A percentile compares a stretch with the other conserved stretches of the same genome.
phyloP scores from a whole-genome alignment of 2,888 invertebrate species.

The Clivina fossor region DNA sequence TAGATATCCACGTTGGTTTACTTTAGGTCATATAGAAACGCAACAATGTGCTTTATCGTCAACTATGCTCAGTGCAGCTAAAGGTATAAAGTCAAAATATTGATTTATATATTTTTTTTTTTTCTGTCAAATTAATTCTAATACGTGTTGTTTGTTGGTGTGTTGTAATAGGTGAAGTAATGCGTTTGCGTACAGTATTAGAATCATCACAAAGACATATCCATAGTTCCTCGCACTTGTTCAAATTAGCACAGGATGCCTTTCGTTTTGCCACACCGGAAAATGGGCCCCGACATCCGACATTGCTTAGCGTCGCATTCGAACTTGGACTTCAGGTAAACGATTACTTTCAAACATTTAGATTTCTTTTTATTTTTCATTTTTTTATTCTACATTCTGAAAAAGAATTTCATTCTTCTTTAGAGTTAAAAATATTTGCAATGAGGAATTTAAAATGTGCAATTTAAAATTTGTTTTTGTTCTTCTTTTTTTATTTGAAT shows the following conservation, averaged over 20 bases:
- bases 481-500: too few species aligned
- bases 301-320: constrained; percentile 77
- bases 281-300: constrained; percentile 74
- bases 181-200: constrained; percentile 70
- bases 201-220: constrained; percentile 81
- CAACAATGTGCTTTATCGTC: constrained; percentile 79
- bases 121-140: constrained; percentile 12
- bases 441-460: too few species aligned
- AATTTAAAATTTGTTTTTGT: too few species aligned
- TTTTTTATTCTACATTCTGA: too few species aligned
- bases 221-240: constrained; percentile 80
- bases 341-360: too few species aligned
- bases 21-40: constrained; percentile 76
- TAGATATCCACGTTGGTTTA: constrained; percentile 75
- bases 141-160: too few species aligned
- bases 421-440: too few species aligned
- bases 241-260: constrained; percentile 82
- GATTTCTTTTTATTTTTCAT: too few species aligned
- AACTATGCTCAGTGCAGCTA: constrained; percentile 72
- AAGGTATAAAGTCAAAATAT: constrained; percentile 57
- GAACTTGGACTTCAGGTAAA: constrained; percentile 77
- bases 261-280: constrained; percentile 80
- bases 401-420: too few species aligned
- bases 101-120: constrained; percentile 16
- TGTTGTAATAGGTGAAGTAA: constrained; percentile 59